These are phyloP conservation scores for Habrosyne pyritoides DNA, from an alignment of 2,888 invertebrate genomes.

Conservation along the genomic window DNA sequence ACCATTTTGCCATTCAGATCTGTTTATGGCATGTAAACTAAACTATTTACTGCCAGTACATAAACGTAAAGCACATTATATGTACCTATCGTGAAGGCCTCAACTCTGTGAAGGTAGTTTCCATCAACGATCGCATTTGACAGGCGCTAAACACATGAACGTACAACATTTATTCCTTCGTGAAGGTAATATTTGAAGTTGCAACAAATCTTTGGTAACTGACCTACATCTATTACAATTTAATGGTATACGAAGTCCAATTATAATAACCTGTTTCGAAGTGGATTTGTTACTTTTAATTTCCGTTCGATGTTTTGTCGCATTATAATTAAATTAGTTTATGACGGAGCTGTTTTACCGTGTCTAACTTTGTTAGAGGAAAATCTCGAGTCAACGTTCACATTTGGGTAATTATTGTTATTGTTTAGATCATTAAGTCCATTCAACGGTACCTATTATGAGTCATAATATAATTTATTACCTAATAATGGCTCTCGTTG, in stretches of 20 bases:
- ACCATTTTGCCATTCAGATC: background rate
- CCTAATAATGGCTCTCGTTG: background rate
- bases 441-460: slow-evolving; percentile 1
- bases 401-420: slow-evolving; percentile 2
- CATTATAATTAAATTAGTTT: background rate
- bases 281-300: background rate
- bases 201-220: background rate
- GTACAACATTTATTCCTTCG: background rate
- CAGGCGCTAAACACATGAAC: background rate
- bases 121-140: background rate
- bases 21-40: background rate
- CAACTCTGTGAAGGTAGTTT: background rate
- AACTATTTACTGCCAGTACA: background rate
- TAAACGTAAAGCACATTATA: background rate
- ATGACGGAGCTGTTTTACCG: background rate
- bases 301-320: background rate
- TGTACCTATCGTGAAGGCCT: background rate
- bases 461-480: slow-evolving; percentile 1
- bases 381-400: background rate
- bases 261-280: background rate
- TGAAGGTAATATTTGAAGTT: background rate
- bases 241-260: background rate
- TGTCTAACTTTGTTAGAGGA: background rate
- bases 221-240: background rate
- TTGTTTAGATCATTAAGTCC: background rate